Percentiles rank a stretch among this genome's conserved stretches.
Evolutionary conservation across 2,113 vertebrate genomes (phyloP).

Genomic region (Chloropsis hardwickii): DNA sequence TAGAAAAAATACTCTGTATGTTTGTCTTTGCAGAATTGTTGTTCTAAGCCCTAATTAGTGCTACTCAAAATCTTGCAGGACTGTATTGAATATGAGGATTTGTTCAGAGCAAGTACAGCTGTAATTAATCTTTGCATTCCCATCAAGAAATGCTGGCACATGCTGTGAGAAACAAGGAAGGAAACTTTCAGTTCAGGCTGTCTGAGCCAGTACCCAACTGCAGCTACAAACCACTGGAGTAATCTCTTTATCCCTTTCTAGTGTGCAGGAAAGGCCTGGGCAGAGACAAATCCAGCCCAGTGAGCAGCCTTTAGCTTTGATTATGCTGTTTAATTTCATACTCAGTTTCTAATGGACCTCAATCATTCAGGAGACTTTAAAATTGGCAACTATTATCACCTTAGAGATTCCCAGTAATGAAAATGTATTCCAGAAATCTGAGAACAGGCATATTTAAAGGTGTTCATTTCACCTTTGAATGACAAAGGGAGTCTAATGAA

Average conservation of each 20-base stretch:
- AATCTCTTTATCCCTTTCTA: conserved; percentile 32
- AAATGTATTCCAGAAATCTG: background rate
- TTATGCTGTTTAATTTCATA: background rate
- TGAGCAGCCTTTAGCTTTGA: background rate
- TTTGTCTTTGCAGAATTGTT: conserved; percentile 28
- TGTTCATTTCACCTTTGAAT: background rate
- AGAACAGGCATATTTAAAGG: background rate
- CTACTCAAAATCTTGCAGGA: conserved; percentile 20
- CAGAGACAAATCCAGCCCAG: background rate
- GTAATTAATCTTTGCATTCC: conserved; percentile 58
- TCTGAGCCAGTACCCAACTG: conserved; percentile 30
- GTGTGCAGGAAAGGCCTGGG: background rate
- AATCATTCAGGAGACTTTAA: background rate
- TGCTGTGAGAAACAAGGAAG: conserved; percentile 49
- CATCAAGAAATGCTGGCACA: conserved; percentile 55
- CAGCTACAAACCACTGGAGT: conserved; percentile 34
- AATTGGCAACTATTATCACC: background rate
- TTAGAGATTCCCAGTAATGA: background rate
- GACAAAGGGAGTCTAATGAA: background rate
- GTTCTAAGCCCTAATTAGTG: conserved; percentile 33
- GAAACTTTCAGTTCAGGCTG: conserved; percentile 48
- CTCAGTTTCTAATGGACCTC: background rate
- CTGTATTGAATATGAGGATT: conserved; percentile 40
- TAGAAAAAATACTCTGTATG: background rate
- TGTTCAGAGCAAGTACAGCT: conserved; percentile 37